These are phyloP conservation scores for Acrocephalus arundinaceus DNA, from an alignment of 2,113 vertebrate genomes.

Conservation along the genomic window DNA sequence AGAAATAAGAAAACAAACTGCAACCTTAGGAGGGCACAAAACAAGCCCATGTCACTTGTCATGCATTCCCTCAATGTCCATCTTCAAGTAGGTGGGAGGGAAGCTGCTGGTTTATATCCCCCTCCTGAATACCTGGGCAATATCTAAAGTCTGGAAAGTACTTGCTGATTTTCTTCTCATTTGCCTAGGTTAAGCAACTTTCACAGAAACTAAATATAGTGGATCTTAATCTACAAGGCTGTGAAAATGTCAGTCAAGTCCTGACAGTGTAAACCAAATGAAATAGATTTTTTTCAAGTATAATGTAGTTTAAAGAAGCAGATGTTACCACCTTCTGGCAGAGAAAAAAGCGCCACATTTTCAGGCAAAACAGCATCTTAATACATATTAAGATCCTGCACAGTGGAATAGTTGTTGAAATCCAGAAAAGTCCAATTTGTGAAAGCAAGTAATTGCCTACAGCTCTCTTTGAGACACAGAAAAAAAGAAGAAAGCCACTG, in stretches of 20 bases:
- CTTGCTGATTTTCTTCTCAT: not conserved
- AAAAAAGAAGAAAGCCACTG: not conserved
- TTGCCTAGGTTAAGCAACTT: not conserved
- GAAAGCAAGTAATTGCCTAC: not conserved
- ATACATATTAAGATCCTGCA: not conserved
- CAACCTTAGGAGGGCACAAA: not conserved
- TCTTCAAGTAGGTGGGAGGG: not conserved
- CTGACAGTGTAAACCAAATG: not conserved
- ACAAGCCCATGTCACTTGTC: not conserved
- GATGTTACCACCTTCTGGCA: slow-evolving; percentile 10
- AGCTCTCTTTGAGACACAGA: not conserved
- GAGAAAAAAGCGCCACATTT: not conserved
- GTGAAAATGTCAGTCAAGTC: not conserved
- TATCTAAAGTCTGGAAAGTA: not conserved
- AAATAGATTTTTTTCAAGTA: not conserved
- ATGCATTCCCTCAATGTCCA: not conserved
- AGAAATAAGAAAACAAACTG: not conserved
- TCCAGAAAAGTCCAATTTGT: not conserved
- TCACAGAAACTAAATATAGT: not conserved
- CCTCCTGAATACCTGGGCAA: not conserved
- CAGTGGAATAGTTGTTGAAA: not conserved
- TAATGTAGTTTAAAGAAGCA: not conserved
- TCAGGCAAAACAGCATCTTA: not conserved
- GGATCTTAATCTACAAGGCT: not conserved
- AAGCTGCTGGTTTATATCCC: not conserved